Evolutionary conservation across 2,797 vertebrate species (phyloP).

Genomic region (Labroides dimidiatus): DNA sequence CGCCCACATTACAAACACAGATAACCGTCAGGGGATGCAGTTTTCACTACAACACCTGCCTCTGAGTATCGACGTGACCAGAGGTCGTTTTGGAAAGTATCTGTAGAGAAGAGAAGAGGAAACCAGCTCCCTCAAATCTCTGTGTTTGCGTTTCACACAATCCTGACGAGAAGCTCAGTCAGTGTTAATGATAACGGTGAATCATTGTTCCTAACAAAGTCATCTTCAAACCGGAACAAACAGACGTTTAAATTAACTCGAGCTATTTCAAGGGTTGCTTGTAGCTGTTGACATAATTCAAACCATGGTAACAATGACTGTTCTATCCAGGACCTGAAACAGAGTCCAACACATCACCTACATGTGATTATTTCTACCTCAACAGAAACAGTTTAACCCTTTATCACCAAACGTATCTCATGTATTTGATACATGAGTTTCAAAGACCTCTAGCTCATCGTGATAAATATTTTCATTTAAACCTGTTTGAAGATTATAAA

Average conservation of each 20-base stretch:
- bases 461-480: too few species aligned
- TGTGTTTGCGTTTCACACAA: background rate
- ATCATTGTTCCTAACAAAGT: conserved; percentile 1
- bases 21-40: conserved; percentile 46
- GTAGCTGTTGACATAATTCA: conserved; percentile 15
- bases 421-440: too few species aligned
- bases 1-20: conserved; percentile 42
- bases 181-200: background rate
- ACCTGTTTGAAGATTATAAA: too few species aligned
- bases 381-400: background rate
- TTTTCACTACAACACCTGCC: conserved; percentile 59
- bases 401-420: too few species aligned
- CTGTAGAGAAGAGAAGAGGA: background rate
- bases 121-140: background rate
- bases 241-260: conserved; percentile 32
- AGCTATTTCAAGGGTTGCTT: conserved; percentile 22
- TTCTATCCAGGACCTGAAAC: background rate
- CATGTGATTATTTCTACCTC: background rate
- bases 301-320: background rate
- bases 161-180: background rate
- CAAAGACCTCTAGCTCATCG: too few species aligned
- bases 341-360: background rate
- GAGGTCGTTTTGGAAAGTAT: conserved; percentile 2
- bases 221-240: conserved; percentile 15
- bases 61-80: conserved; percentile 23